A percentile compares a stretch with the other conserved stretches of the same genome.
Evolutionary conservation across 2,888 invertebrate genomes (phyloP).

Genomic region (Sympetrum striolatum): DNA sequence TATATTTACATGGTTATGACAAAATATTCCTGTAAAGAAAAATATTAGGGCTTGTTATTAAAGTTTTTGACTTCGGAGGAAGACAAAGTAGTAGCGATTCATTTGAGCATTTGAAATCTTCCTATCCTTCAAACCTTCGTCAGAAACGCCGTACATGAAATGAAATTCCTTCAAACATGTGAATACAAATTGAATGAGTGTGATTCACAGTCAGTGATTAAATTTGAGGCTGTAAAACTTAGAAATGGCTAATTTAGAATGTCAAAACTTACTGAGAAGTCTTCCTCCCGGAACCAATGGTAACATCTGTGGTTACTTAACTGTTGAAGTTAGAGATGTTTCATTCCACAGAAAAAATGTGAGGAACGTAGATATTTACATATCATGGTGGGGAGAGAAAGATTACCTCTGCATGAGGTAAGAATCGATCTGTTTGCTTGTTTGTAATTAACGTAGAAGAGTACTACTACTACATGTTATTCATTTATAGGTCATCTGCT

Average conservation of each 20-base stretch:
- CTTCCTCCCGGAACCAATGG: not conserved
- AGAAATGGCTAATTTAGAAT: not conserved
- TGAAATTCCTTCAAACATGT: not conserved
- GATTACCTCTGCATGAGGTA: constrained; percentile 56
- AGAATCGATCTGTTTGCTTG: not conserved
- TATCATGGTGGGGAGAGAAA: constrained; percentile 58
- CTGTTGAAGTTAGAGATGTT: constrained; percentile 47
- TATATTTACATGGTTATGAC: too few species aligned
- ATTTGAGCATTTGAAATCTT: too few species aligned
- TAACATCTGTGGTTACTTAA: not conserved
- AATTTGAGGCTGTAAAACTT: not conserved
- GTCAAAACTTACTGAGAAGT: not conserved
- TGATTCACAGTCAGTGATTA: not conserved
- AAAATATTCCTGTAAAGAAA: too few species aligned
- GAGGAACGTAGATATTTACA: constrained; percentile 55
- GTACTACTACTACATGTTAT: not conserved
- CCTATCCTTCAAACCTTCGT: not conserved
- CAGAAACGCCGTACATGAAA: not conserved
- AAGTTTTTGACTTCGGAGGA: not conserved
- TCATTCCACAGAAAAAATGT: constrained; percentile 55
- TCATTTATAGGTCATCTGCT: not conserved
- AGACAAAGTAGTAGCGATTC: not conserved
- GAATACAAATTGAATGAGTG: not conserved
- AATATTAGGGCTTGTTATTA: too few species aligned
- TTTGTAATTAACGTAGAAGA: not conserved